Percentiles rank a stretch among this genome's conserved stretches.
Conservation (phyloP, 2,888 invertebrate species). For the Dryobota labecula region DNA sequence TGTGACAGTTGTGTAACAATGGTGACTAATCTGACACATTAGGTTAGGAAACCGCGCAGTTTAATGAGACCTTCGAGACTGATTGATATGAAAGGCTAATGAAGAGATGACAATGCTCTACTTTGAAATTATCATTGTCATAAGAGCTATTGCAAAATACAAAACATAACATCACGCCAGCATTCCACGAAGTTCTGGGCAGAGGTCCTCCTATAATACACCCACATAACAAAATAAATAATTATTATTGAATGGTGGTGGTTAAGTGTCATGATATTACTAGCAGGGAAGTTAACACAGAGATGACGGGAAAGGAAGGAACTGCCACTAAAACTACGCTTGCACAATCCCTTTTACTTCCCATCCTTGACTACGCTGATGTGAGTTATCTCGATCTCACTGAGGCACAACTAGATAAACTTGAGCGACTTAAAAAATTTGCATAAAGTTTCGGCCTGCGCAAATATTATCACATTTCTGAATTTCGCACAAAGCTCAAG, state of each 20-base stretch:
- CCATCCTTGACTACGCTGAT: too few relatives aligned
- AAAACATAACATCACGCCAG: background rate
- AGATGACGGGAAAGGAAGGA: background rate
- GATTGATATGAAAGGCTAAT: constrained; percentile 50
- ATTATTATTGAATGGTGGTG: background rate
- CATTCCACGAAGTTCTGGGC: background rate
- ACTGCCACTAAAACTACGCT: too few relatives aligned
- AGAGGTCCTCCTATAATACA: too few relatives aligned
- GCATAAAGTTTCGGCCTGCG: too few relatives aligned
- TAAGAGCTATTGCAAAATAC: constrained; percentile 4
- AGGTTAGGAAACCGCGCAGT: constrained; percentile 37
- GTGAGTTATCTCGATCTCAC: too few relatives aligned
- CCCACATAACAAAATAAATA: too few relatives aligned
- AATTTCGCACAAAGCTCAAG: too few relatives aligned
- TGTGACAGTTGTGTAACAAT: constrained; percentile 49
- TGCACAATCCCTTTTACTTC: too few relatives aligned
- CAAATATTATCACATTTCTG: too few relatives aligned
- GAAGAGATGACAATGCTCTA: constrained; percentile 38
- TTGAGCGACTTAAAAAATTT: too few relatives aligned
- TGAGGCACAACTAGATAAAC: too few relatives aligned
- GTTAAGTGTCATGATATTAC: background rate
- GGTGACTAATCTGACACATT: constrained; percentile 51
- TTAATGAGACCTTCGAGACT: constrained; percentile 54
- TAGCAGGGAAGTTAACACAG: background rate
- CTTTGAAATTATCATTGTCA: constrained; percentile 9